phyloP scores from a whole-genome alignment of 2,797 vertebrate genomes.

The Argya squamiceps region DNA sequence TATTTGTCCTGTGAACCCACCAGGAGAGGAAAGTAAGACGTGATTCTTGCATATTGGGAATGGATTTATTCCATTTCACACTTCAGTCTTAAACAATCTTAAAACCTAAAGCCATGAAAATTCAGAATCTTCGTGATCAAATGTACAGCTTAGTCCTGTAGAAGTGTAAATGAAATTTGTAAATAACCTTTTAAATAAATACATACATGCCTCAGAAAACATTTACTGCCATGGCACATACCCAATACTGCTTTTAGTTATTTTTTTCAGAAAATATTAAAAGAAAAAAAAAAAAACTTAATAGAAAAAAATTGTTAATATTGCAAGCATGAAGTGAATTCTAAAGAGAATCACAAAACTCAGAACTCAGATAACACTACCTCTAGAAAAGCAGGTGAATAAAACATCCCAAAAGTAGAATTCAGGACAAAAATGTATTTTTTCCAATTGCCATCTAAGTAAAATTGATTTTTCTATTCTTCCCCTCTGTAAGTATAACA shows the following conservation, averaged over 20 bases:
- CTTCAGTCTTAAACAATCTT: background rate
- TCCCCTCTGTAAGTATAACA: background rate
- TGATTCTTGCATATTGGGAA: background rate
- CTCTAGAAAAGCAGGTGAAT: background rate
- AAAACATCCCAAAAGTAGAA: slow-evolving; percentile 1
- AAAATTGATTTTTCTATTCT: slow-evolving; percentile 11
- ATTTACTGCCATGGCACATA: background rate
- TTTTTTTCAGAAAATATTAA: background rate
- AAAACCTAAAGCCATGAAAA: background rate
- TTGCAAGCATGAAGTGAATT: background rate
- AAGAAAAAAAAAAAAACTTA: background rate
- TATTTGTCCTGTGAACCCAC: background rate
- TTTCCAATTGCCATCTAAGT: background rate
- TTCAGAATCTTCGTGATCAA: background rate
- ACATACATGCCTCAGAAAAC: background rate
- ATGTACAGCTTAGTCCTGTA: background rate
- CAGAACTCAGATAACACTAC: background rate
- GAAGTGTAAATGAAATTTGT: background rate
- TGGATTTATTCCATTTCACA: background rate
- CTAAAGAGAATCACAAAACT: background rate
- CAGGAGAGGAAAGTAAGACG: background rate
- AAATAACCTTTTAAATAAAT: background rate
- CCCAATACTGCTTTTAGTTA: background rate
- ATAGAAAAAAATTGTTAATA: background rate
- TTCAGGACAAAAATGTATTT: background rate